Conservation (phyloP, 2,888 invertebrate genomes). For the Stenichneumon culpator region DNA sequence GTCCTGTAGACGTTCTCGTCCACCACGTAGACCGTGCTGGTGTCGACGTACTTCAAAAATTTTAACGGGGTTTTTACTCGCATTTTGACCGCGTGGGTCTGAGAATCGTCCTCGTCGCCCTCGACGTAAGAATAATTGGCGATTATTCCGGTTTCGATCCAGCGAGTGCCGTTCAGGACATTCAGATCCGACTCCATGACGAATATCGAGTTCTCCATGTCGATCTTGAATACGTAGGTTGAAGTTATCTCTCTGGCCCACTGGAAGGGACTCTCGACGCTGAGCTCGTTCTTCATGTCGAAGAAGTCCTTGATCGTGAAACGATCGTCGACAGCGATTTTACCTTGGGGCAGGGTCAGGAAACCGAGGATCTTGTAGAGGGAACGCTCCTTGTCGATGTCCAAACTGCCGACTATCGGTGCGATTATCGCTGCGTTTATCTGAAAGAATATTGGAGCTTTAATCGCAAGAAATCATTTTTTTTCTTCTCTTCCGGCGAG, state of each 20-base stretch:
- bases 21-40: conserved; percentile 84
- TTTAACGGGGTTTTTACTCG: conserved; percentile 87
- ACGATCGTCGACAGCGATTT: conserved; percentile 87
- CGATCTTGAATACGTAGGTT: conserved; percentile 86
- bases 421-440: conserved; percentile 76
- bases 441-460: conserved; percentile 58
- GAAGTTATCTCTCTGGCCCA: conserved; percentile 86
- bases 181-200: conserved; percentile 85
- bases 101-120: conserved; percentile 81
- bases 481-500: not conserved
- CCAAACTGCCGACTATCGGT: conserved; percentile 76
- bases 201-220: conserved; percentile 83
- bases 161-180: conserved; percentile 82
- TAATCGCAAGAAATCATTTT: not conserved
- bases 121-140: conserved; percentile 86
- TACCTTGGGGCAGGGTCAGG: conserved; percentile 87
- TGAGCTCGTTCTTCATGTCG: conserved; percentile 87
- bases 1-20: conserved; percentile 86
- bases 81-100: conserved; percentile 85
- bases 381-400: conserved; percentile 81
- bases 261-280: conserved; percentile 87
- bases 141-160: conserved; percentile 86
- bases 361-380: conserved; percentile 78
- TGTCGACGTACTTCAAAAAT: conserved; percentile 85
- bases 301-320: conserved; percentile 86